Evolutionary conservation across 2,797 vertebrate genomes (phyloP), one percentile per base, ranked within the genome.

Genomic region (Enoplosus armatus): DNA sequence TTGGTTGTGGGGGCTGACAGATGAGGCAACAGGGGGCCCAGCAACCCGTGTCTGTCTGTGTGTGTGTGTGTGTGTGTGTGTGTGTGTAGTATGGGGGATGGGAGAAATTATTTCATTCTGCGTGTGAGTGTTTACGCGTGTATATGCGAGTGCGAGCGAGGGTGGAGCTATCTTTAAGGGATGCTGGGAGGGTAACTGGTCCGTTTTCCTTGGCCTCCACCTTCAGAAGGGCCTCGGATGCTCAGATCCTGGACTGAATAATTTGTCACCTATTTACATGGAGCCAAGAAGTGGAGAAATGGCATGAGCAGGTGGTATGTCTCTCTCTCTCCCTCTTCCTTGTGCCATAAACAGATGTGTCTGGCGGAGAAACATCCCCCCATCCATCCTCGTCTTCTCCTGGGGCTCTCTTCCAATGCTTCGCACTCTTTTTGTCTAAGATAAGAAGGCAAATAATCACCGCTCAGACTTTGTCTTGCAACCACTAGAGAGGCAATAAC

Each of bases 251-350:
- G 73, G 84, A 88, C 83, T 83, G 92, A 94, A 94, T 95, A 93
- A 93, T 95, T 94, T 94, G 94, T 94, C 92, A 90, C 75, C 90
- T 90, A 89, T 94, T 94, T 94, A 72, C 91, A 93, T 80, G 85
- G 78, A 87, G 87, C 85, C 77, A 87, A 80, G 82, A 87, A 78
- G 79, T 78, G 75, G 79, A 90, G 87, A 89, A 86, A 89, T 81
- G 82, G 77, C 79, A 81, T 48, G 89, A 95, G 93, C 95, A 93
- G 94, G 93, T 94, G 94, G 93, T 62, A 55, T 63, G 64, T 73
- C 60, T 65, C 56, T 70, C 72, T 76, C 55, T 76, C 70, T 73
- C 79, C 47, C 67, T 78, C 76, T 77, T 72, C 54, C 69, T 61
- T 29, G 77, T 80, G 85, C 85, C 80, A 83, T 79, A 92, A 88